Base-by-base conservation (phyloP, 2,113 vertebrate genomes). In the Perca schrenkii region DNA sequence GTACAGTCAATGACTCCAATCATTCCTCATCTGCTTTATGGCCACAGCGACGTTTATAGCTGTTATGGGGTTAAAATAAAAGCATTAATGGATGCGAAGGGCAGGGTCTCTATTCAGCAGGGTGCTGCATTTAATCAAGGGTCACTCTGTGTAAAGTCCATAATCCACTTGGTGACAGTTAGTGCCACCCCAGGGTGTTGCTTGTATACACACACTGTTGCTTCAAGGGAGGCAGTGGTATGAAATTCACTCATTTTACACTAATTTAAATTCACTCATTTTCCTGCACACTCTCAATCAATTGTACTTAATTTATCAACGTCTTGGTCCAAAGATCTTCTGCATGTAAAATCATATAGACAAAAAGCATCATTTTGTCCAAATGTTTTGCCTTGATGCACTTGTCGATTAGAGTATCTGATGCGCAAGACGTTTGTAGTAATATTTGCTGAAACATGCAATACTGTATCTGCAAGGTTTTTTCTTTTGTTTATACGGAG, bases 11-110 rank as follows among this genome's bases (percentile, higher is more conserved):
- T 92, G 89, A 83, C 85, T 90, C 74, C 88, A 89, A 93, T 95
- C 89, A 87, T 95, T 91, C 84, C 90, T 94, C 93, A 90, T 94
- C 89, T 64, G 87, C 88, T 95, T 95, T 94, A 93, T 90, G 73
- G 82, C 82, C 78, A 46, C 74, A 47, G 56, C 3, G 89, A 94
- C 92, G 46, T 95, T 95, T 95, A 95, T 90, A 46, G 91, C 84
- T 86, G 92, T 90, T 93, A 81, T 80, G 90, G 92, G 91, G 87
- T 90, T 93, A 86, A 93, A 89, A 89, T 89, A 89, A 87, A 90
- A 85, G 82, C 84, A 87, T 89, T 86, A 94, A 89, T 50, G 57
- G 88, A 80, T 77, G 84, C 56, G 73, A 36, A 76, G 80, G 86
- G 83, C 70, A 79, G 56, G 65, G 66, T 36, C 75, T 90, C 54